phyloP scores from a whole-genome alignment of 2,113 vertebrate species.

The Indicator indicator region DNA sequence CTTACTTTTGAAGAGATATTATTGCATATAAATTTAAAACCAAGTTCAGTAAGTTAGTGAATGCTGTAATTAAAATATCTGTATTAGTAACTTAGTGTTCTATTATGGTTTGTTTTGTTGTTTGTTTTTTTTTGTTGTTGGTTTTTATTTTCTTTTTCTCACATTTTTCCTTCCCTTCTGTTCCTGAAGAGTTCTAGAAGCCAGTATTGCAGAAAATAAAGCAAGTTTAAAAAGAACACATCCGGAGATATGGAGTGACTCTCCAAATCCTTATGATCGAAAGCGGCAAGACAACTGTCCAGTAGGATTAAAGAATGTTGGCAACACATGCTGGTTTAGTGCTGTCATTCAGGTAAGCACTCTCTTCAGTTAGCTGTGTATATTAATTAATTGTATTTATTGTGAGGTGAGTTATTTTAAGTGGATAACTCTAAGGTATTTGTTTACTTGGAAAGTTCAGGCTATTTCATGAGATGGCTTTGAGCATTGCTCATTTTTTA shows the following conservation, averaged over 20 bases:
- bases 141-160: background rate
- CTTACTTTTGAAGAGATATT: background rate
- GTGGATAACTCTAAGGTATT: background rate
- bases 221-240: constrained; percentile 94
- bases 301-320: constrained; percentile 96
- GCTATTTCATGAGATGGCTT: background rate
- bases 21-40: background rate
- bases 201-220: constrained; percentile 98
- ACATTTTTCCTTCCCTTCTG: constrained; percentile 24
- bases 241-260: constrained; percentile 95
- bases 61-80: background rate
- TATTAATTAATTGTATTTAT: background rate
- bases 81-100: background rate
- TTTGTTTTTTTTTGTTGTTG: background rate
- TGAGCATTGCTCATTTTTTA: background rate
- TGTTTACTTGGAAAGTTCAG: background rate
- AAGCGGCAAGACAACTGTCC: constrained; percentile 92
- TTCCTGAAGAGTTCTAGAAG: constrained; percentile 91
- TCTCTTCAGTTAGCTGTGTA: background rate
- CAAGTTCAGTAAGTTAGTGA: background rate
- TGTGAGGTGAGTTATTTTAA: background rate
- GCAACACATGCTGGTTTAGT: constrained; percentile 99
- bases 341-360: constrained; percentile 95
- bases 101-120: background rate
- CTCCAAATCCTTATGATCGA: constrained; percentile 94